phyloP scores from a whole-genome alignment of 23 tunicate genomes.

The Halocynthia roretzi region DNA sequence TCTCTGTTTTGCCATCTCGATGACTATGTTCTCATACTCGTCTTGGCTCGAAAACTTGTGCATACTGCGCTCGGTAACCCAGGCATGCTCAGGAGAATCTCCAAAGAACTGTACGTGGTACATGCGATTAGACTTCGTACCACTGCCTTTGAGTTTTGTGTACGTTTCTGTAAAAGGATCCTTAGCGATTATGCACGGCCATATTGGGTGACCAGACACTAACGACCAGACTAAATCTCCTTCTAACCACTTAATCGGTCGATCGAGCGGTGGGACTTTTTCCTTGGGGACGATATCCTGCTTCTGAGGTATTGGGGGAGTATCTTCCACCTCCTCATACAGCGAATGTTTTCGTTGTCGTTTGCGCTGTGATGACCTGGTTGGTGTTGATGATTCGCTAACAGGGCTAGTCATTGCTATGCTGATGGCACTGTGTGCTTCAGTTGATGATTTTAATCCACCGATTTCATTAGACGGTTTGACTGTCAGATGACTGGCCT shows the following conservation, averaged over 20 bases:
- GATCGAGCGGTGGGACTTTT: slow-evolving; percentile 35
- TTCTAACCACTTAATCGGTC: slow-evolving; percentile 22
- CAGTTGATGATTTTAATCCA: too few relatives aligned
- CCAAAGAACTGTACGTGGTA: slow-evolving; percentile 90
- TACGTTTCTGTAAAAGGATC: slow-evolving; percentile 33
- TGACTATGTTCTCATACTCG: slow-evolving; percentile 40
- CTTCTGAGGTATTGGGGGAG: neutral
- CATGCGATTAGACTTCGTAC: slow-evolving; percentile 16
- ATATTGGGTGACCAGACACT: slow-evolving; percentile 76
- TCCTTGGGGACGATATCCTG: neutral
- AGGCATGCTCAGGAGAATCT: slow-evolving; percentile 76
- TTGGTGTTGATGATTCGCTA: neutral
- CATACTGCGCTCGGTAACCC: slow-evolving; percentile 50
- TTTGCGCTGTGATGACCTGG: neutral
- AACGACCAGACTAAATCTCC: slow-evolving; percentile 79
- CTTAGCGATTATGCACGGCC: slow-evolving; percentile 70
- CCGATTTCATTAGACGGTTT: too few relatives aligned
- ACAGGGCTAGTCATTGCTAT: too few relatives aligned
- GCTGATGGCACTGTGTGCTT: too few relatives aligned
- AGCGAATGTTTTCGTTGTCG: neutral
- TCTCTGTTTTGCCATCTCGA: slow-evolving; percentile 17
- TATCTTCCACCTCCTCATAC: neutral
- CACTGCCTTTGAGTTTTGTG: slow-evolving; percentile 45
- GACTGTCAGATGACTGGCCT: too few relatives aligned
- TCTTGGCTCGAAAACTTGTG: slow-evolving; percentile 36